Base-by-base conservation (phyloP, 2,113 vertebrate species). In the Pygathrix nemaeus region DNA sequence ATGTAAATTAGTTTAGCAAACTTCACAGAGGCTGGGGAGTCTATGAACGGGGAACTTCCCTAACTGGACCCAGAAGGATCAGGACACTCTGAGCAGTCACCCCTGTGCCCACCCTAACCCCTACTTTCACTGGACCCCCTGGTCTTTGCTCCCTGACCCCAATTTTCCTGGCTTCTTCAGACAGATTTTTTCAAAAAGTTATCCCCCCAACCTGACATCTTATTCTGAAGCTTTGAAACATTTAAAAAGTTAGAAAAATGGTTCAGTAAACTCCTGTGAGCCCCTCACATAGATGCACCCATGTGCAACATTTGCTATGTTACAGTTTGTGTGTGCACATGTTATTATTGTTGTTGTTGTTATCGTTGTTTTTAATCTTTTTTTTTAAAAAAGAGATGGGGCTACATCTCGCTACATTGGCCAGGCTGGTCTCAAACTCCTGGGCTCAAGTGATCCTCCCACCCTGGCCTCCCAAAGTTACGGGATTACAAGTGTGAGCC, bases 281-380 rank as follows among this genome's bases (percentile, higher is more conserved):
- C 73, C 76, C 92, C 66, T 75, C 23, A 20, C 11, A 8, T 0
- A 30, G 68, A 20, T 20, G 13, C 57, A 4, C 13, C 23, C 30
- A 35, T 30, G 25, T 9, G 38, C 55, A n/a, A 3, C 45, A 20
- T 10, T 50, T 23, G 50, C 75, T 66, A 4, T 30, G 10, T 21
- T 27, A 35, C 85, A 16, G 16, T 32, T 14, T 16, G 12, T 23
- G 16, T 16, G 70, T 23, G 1, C 4, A 25, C 2, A 87, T 23
- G 4, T 40, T 32, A 8, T 21, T 1, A 6, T 17, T 35, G 1
- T 59, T 32, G 2, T 43, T 20, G 4, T 23, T 25, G 2, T 48
- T 21, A 5, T 35, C 2, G 7, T 16, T 30, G 61, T 30, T 64
- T 64, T 64, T 30, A 30, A 64, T 64, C 27, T 64, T 50, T 14